Base-by-base conservation (phyloP, 1,140 invertebrate genomes). In the Ooceraea biroi region DNA sequence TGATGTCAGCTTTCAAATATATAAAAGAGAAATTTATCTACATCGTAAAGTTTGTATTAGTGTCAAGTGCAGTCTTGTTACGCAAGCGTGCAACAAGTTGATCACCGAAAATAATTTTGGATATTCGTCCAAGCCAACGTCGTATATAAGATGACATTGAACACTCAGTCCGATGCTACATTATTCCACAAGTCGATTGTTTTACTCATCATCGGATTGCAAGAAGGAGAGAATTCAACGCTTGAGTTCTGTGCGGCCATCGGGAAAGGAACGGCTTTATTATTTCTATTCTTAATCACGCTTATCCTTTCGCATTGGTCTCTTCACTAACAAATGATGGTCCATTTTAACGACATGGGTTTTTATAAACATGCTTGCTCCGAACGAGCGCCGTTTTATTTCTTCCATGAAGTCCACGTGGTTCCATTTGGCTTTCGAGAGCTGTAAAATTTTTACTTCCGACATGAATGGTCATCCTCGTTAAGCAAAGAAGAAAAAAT, bases 81-180 rank as follows among this genome's bases (percentile, higher is more conserved):
- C 25, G 12, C 57, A 80, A 80, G 50, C 25, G 36, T 58, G 46
- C 65, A 80, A 80, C 63, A 80, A 71, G 50, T 78, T 30, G 48
- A 44, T 80, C 57, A 50, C 36, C n/a, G 22, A 27, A 46, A 65
- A 71, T 80, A 69, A 80, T 80, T 80, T 80, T 69, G 76, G 76
- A 69, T 65, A 57, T 69, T 69, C 36, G 52, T 12, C 14, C 17
- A 44, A 61, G 68, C 71, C 69, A 76, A 82, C 27, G 10, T 72
- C 36, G 11, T 36, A 52, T 52, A 36, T 57, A 72, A 44, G 4
- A 30, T 55, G 50, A 11, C 65, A 69, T 69, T 69, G 65, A 80
- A 12, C 36, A 17, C 55, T 25, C 17, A 69, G 19, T 48, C n/a
- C 41, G 17, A 44, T 19, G 14, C 12, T 8, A 46, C 22, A 55